A percentile compares a stretch with the other conserved stretches of the same genome.
Conservation (phyloP, 2,113 vertebrate species). For the pig (Sus scrofa) region T2T-Sscrofa CM000817.6:89549001-89549500, state of each 20-base stretch:
- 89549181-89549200: not conserved
- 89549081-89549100: not conserved
- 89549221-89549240: not conserved
- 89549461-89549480: not conserved
- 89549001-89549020: not conserved
- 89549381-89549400: too few relatives aligned
- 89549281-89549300: not conserved
- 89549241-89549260: not conserved
- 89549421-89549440: too few relatives aligned
- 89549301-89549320: too few relatives aligned
- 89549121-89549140: not conserved
- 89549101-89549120: not conserved
- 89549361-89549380: too few relatives aligned
- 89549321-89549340: not conserved
- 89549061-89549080: not conserved
- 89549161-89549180: not conserved
- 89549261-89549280: not conserved
- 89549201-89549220: not conserved
- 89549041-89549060: not conserved
- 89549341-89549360: too few relatives aligned
- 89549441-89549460: slow-evolving; percentile 4
- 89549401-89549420: too few relatives aligned
- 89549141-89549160: not conserved
- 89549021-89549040: not conserved
- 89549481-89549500: not conserved